These are phyloP conservation scores for Steromphala cineraria DNA, from an alignment of 2,888 invertebrate species.

Conservation along the genomic window DNA sequence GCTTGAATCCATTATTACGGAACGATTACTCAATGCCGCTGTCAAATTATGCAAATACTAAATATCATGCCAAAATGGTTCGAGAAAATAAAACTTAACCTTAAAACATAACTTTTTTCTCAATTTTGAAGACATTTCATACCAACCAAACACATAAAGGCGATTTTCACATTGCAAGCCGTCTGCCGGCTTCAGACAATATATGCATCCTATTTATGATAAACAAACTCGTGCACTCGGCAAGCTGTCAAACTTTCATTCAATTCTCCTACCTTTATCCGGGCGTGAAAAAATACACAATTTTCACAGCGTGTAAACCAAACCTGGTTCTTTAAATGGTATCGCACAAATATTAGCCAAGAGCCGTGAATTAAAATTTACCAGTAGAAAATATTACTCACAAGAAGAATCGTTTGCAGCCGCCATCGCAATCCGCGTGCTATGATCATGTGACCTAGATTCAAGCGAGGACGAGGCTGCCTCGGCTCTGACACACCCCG, in stretches of 20 bases:
- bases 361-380: not conserved
- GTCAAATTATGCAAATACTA: not conserved
- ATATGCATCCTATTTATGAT: conserved; percentile 1
- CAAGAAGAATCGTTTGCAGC: conserved; percentile 28
- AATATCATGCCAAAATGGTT: not conserved
- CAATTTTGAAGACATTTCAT: not conserved
- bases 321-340: not conserved
- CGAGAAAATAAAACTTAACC: not conserved
- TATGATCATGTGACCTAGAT: conserved; percentile 22
- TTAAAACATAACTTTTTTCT: not conserved
- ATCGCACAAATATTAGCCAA: not conserved
- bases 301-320: not conserved
- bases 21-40: not conserved
- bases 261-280: not conserved
- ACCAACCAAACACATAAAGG: not conserved
- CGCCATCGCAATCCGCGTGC: conserved; percentile 24
- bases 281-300: not conserved
- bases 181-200: not conserved
- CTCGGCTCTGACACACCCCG: conserved; percentile 22
- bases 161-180: not conserved
- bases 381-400: conserved; percentile 14
- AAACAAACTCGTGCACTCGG: not conserved
- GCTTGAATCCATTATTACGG: not conserved
- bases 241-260: not conserved
- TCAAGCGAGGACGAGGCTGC: conserved; percentile 11